phyloP scores from a whole-genome alignment of 1,140 invertebrate species.

The Trachymyrmex septentrionalis region DNA sequence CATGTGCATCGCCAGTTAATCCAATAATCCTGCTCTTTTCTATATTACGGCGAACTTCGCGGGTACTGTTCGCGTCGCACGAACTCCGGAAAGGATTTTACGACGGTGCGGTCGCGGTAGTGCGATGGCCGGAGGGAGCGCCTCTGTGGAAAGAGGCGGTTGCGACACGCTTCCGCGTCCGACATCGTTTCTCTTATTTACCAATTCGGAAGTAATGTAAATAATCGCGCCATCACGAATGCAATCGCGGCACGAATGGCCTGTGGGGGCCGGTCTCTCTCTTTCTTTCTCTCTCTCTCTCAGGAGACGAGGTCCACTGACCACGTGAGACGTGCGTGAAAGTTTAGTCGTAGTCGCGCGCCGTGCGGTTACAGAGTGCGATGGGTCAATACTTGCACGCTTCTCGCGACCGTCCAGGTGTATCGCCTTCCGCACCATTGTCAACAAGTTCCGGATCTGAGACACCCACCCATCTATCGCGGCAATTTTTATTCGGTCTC shows the following conservation, averaged over 20 bases:
- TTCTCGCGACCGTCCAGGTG: constrained; percentile 83
- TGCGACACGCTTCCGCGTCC: constrained; percentile 81
- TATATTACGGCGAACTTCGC: constrained; percentile 4
- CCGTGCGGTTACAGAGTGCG: constrained; percentile 52
- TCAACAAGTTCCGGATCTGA: constrained; percentile 86
- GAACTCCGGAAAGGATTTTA: constrained; percentile 39
- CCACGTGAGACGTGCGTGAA: constrained; percentile 77
- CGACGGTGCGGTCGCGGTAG: constrained; percentile 9
- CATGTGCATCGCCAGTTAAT: neutral
- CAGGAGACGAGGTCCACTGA: constrained; percentile 86
- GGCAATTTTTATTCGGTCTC: constrained; percentile 57
- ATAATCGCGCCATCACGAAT: constrained; percentile 77
- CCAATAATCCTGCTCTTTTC: neutral
- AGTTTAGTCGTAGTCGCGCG: constrained; percentile 78
- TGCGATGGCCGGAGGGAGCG: neutral
- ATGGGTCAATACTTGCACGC: constrained; percentile 81
- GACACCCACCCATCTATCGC: constrained; percentile 77
- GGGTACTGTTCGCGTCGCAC: neutral
- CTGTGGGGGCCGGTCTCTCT: constrained; percentile 41
- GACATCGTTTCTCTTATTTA: constrained; percentile 76
- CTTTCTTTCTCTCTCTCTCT: constrained; percentile 65
- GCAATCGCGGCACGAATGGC: constrained; percentile 79
- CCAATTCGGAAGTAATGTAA: constrained; percentile 83
- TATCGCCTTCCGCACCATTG: constrained; percentile 87
- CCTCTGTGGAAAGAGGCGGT: constrained; percentile 78